Evolutionary conservation across 2,113 vertebrate species (phyloP).

Genomic region (Tinamus guttatus): DNA sequence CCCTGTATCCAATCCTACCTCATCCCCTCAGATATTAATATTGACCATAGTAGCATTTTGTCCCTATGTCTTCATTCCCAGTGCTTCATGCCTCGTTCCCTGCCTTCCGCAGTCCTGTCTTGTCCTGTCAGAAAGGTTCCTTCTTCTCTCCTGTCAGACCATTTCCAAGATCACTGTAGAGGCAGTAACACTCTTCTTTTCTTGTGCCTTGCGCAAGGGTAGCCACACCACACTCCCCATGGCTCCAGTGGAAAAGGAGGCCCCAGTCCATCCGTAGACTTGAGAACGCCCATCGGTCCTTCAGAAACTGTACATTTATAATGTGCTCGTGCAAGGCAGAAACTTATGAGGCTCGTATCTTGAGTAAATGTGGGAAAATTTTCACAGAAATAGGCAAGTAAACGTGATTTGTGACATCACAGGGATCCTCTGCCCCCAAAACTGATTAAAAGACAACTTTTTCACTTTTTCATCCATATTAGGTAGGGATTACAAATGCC

Average conservation of each 20-base stretch:
- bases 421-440: neutral
- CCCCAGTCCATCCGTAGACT: neutral
- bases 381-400: neutral
- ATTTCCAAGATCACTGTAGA: neutral
- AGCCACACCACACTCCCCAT: fast-evolving
- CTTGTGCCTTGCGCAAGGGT: fast-evolving
- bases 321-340: neutral
- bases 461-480: conserved; percentile 17
- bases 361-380: neutral
- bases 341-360: neutral
- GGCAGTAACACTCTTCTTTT: neutral
- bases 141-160: neutral
- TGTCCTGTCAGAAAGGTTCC: neutral
- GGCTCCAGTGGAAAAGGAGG: fast-evolving
- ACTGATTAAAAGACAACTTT: conserved; percentile 10
- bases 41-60: neutral
- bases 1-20: neutral
- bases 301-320: neutral
- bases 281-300: neutral
- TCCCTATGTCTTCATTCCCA: neutral
- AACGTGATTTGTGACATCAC: conserved; percentile 10
- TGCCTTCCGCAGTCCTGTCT: neutral
- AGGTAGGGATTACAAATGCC: neutral
- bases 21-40: neutral
- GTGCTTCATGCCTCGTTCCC: neutral